Evolutionary conservation across 1,140 invertebrate genomes (phyloP), one percentile per base, ranked within the genome.

Genomic region (Melanaphis sacchari): DNA sequence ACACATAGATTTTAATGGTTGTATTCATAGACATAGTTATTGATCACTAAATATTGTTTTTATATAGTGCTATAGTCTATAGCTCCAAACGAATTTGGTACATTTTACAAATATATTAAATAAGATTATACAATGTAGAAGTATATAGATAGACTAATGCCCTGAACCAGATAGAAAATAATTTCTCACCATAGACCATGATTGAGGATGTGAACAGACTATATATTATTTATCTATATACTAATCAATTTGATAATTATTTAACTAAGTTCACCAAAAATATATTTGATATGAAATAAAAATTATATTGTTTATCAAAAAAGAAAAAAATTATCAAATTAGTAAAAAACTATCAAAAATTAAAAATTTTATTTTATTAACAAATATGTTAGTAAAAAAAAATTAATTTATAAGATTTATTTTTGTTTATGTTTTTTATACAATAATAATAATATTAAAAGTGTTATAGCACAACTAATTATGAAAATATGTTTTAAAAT

Each of bases 301-400:
- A n/a, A 1, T 76, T 15, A 15, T 76, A 76, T 59, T 66, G 59
- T 59, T 59, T n/a, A 76, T 36, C n/a, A 15, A 76, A 76, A 76
- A n/a, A 26, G 52, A n/a, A 66, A 66, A 66, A n/a, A 76, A 18
- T 76, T 18, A 15, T 76, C 15, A 76, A n/a, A 76, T 18, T n/a
- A 76, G 31, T 76, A 76, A 2, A 76, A 18, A 76, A 76, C 59
- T n/a, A 76, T 66, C 31, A 66, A 66, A 31, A 66, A 31, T 31
- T 11, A 66, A 66, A 9, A n/a, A 76, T 76, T n/a, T 76, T 6
- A 76, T 76, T 76, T 36, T 8, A 18, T 43, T n/a, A 87, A 46
- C 85, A 87, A 46, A 46, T 46, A 40, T 36, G 43, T 88, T 49
- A 88, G n/a, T 88, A 88, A 52, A 87, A 87, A 43, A 88, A 88